phyloP scores from a whole-genome alignment of 2,797 vertebrate genomes.

The Peromyscus melanophrys region DNA sequence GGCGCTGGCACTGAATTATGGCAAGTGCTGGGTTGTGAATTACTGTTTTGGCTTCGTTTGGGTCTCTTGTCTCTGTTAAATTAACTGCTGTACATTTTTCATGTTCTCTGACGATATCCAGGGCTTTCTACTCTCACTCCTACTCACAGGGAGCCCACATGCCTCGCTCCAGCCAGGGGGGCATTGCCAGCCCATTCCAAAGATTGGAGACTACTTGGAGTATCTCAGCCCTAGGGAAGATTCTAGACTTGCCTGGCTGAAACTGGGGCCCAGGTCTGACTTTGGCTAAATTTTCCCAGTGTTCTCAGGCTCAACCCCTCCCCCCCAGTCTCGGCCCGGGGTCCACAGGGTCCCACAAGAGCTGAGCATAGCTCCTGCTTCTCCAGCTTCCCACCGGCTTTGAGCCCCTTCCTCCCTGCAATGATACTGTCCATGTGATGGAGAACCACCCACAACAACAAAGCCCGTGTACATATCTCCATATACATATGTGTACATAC shows the following conservation, averaged over 20 bases:
- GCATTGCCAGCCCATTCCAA: not conserved
- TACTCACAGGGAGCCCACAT: not conserved
- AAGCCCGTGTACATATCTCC: conserved; percentile 61
- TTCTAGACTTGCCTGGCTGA: not conserved
- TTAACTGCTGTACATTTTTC: conserved; percentile 64
- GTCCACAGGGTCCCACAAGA: not conserved
- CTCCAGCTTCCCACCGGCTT: conserved; percentile 8
- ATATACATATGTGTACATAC: conserved; percentile 71
- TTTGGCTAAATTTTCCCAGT: not conserved
- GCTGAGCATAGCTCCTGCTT: not conserved
- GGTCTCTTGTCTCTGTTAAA: conserved; percentile 66
- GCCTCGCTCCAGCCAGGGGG: too few species aligned
- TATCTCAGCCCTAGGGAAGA: not conserved
- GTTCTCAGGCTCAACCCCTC: not conserved
- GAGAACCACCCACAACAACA: not conserved
- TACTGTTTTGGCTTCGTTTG: conserved; percentile 73
- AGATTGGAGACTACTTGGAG: not conserved
- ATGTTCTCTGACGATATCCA: not conserved
- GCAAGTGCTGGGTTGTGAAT: conserved; percentile 53
- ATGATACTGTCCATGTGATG: not conserved
- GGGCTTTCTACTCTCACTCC: not conserved
- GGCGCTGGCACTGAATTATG: not conserved
- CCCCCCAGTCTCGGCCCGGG: not conserved
- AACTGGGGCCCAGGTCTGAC: not conserved
- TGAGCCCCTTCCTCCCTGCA: not conserved